Conservation (phyloP, 2,888 invertebrate genomes). For the Philhelius pedissequus region DNA sequence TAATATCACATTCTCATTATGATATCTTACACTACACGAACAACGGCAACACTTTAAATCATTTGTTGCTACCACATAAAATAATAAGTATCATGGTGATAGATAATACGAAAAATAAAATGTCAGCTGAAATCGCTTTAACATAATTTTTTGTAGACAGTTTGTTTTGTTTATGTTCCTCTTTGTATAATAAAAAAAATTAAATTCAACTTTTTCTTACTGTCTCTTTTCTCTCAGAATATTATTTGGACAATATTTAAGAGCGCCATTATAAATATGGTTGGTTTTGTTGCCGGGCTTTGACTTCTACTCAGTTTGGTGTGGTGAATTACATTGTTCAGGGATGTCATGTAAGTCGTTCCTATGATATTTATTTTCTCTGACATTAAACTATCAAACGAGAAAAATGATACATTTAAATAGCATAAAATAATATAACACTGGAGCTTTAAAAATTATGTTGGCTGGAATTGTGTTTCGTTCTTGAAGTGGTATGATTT, state of each 20-base stretch:
- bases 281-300: too few relatives aligned
- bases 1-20: too few relatives aligned
- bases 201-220: background rate
- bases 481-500: background rate
- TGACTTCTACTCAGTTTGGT: too few relatives aligned
- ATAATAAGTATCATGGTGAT: background rate
- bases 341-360: background rate
- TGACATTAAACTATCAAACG: background rate
- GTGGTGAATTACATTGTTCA: background rate
- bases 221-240: too few relatives aligned
- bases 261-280: background rate
- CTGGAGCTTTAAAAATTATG: background rate
- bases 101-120: background rate
- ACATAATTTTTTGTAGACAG: background rate
- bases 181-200: background rate
- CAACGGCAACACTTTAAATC: background rate
- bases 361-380: background rate
- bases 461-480: background rate
- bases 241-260: background rate
- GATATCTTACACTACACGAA: background rate
- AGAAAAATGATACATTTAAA: background rate
- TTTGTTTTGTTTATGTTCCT: background rate
- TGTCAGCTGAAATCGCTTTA: background rate
- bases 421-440: background rate
- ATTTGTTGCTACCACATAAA: background rate